Evolutionary conservation across 2,113 vertebrate genomes (phyloP), one percentile per base, ranked within the genome.

Genomic region (Asarcornis scutulata): DNA sequence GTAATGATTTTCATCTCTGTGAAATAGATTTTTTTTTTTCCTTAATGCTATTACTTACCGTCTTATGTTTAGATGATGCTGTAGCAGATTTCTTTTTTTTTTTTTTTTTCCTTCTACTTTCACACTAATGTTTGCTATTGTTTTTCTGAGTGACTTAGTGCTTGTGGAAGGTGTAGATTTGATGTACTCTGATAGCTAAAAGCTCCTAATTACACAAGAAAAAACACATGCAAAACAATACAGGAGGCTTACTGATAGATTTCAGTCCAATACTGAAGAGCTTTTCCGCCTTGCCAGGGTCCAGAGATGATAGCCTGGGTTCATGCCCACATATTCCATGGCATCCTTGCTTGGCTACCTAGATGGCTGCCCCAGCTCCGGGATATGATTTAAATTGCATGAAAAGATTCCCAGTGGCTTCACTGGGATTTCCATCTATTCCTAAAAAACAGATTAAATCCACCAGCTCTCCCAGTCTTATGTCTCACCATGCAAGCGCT

Each of bases 1-100:
- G 85, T 93, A 95, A 96, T 95, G 83, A 92, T 95, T 96, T 96
- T 96, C 91, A 87, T 93, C 91, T 81, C 77, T 96, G 89, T 91
- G 94, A 94, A 92, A 96, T 68, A 89, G 91, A 92, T 93, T 93
- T 83, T 91, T 89, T 90, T 59, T 89, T 95, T 88, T 36, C 36
- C 84, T 90, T 59, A 88, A 95, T 88, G 93, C 82, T 91, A 76
- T 90, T 92, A 93, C 86, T 94, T 92, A 88, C 55, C 53, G 74
- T 66, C 89, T 80, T 84, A 60, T n/a, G 81, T 91, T 94, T 83
- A 85, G 83, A 68, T 55, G 79, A 81, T 66, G 62, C 55, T 80
- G 42, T 85, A 63, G 62, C 42, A 46, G 72, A n/a, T 66, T 68
- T 83, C 2, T 67, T 50, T 48, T 83, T 55, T 40, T 40, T 55